Evolutionary conservation across 2,888 invertebrate genomes (phyloP).

Genomic region (Chalcosyrphus nemorum): DNA sequence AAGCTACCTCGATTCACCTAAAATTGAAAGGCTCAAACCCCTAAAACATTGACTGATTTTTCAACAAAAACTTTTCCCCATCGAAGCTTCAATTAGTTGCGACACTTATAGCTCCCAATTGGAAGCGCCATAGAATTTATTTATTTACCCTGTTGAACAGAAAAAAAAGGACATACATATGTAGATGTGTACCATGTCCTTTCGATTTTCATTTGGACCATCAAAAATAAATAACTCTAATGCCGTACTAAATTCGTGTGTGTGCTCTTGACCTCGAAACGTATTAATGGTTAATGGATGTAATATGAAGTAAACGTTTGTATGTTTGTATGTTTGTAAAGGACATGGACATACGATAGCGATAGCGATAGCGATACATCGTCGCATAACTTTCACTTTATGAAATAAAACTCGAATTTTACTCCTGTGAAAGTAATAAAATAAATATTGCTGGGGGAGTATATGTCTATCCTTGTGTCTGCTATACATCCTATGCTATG

Average conservation of each 20-base stretch:
- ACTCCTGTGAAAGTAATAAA: conserved; percentile 64
- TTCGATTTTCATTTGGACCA: conserved; percentile 39
- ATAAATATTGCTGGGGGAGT: conserved; percentile 64
- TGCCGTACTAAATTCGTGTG: conserved; percentile 31
- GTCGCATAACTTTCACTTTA: conserved; percentile 59
- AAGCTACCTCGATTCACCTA: no score
- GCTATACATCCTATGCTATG: background rate
- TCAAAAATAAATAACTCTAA: conserved; percentile 65
- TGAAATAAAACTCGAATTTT: conserved; percentile 68
- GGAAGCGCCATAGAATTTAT: no score
- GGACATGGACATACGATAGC: conserved; percentile 8
- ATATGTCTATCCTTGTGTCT: conserved; percentile 37
- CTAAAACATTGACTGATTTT: no score
- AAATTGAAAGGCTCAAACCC: no score
- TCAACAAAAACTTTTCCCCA: no score
- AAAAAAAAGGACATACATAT: conserved; percentile 5
- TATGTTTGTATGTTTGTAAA: background rate
- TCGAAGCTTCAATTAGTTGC: no score
- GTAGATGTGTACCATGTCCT: conserved; percentile 5
- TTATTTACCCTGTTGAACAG: no score
- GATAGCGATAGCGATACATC: conserved; percentile 27
- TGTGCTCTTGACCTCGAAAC: conserved; percentile 66
- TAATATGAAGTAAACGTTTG: conserved; percentile 24
- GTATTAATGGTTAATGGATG: conserved; percentile 59
- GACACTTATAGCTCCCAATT: no score